These are phyloP conservation scores for Carposina sasakii DNA, from an alignment of 1,140 invertebrate species.

Conservation along the genomic window DNA sequence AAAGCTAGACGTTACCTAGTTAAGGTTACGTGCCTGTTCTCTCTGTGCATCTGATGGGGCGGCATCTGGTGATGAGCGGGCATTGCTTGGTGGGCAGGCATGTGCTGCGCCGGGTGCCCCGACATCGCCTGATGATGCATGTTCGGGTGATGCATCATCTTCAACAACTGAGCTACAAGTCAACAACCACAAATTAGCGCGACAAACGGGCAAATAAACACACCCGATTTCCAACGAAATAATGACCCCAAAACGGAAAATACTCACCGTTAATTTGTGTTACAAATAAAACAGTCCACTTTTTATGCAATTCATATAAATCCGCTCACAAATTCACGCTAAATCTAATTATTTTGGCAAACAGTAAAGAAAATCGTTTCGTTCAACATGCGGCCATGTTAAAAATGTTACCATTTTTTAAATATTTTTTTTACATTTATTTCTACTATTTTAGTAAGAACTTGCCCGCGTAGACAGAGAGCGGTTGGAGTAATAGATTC, in stretches of 20 bases:
- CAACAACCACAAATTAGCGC: conserved; percentile 37
- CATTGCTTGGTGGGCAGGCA: conserved; percentile 58
- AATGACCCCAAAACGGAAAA: conserved; percentile 14
- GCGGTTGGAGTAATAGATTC: too few species aligned
- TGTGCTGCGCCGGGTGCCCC: conserved; percentile 61
- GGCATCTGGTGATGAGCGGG: conserved; percentile 61
- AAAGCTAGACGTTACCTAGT: conserved; percentile 63
- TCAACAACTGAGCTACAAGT: conserved; percentile 41
- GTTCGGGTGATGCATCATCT: conserved; percentile 71
- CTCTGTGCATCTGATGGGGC: conserved; percentile 63
- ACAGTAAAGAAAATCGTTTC: conserved; percentile 72
- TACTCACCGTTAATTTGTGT: conserved; percentile 49
- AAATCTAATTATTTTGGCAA: conserved; percentile 59
- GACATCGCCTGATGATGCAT: conserved; percentile 70
- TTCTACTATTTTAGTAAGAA: too few species aligned
- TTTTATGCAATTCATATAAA: conserved; percentile 48
- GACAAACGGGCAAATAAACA: conserved; percentile 36
- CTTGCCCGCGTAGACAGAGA: too few species aligned
- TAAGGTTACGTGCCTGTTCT: conserved; percentile 68
- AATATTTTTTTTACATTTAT: too few species aligned
- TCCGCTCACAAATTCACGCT: conserved; percentile 50
- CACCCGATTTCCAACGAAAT: conserved; percentile 20
- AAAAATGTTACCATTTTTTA: conserved; percentile 48
- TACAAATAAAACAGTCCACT: conserved; percentile 36
- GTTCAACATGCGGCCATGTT: conserved; percentile 72